Evolutionary conservation across 2,797 vertebrate genomes (phyloP).

Genomic region (Kryptopterus vitreolus): DNA sequence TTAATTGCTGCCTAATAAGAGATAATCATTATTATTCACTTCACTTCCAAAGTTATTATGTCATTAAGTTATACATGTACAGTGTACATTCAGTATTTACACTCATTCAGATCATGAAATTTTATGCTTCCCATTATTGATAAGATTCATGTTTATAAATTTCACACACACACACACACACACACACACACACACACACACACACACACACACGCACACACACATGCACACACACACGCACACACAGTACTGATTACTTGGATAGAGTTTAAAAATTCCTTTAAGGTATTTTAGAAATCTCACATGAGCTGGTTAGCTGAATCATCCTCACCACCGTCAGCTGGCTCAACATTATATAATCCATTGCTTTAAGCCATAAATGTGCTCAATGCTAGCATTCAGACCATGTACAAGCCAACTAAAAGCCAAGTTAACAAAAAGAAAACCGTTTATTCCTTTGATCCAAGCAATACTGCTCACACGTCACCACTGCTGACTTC

Average conservation of each 20-base stretch:
- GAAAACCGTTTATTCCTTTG: neutral
- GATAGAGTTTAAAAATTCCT: neutral
- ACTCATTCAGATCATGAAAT: too few relatives aligned
- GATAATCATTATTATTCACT: too few relatives aligned
- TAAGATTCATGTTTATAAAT: neutral
- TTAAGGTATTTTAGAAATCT: constrained; percentile 20
- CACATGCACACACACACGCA: neutral
- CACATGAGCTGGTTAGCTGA: constrained; percentile 17
- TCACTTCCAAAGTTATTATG: too few relatives aligned
- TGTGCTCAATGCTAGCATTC: constrained; percentile 21
- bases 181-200: too few relatives aligned
- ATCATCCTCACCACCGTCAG: constrained; percentile 44
- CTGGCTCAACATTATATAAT: constrained; percentile 27
- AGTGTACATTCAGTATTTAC: too few relatives aligned
- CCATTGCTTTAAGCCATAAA: constrained; percentile 16
- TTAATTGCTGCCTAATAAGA: too few relatives aligned
- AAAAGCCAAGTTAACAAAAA: neutral
- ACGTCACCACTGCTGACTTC: neutral
- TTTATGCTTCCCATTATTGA: too few relatives aligned
- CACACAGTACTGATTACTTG: neutral
- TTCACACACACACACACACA: too few relatives aligned
- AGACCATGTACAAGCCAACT: neutral
- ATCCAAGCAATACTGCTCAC: neutral
- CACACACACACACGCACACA: too few relatives aligned
- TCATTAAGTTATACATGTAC: too few relatives aligned